Conservation (phyloP, 1,140 invertebrate genomes). For the Stratiolaelaps scimitus region DNA sequence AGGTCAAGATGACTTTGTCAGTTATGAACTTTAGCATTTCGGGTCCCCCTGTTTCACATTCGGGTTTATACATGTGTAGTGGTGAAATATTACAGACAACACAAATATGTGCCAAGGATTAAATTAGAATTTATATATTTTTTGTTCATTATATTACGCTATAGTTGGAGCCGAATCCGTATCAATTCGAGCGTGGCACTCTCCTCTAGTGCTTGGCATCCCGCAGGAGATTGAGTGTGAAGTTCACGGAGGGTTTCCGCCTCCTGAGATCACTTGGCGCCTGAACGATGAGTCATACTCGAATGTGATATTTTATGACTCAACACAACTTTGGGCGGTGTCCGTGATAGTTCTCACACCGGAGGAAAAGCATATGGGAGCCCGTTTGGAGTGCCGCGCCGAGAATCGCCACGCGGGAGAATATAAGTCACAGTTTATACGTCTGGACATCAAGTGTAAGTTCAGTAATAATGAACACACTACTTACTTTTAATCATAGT, state of each 20-base stretch:
- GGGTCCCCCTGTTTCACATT: too few relatives aligned
- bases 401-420: slow-evolving; percentile 25
- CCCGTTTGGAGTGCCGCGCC: slow-evolving; percentile 6
- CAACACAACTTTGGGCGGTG: neutral
- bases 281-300: neutral
- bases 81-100: neutral
- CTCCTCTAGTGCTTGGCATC: slow-evolving; percentile 18
- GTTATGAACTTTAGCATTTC: too few relatives aligned
- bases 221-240: slow-evolving; percentile 27
- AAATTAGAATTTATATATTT: neutral
- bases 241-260: slow-evolving; percentile 24
- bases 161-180: slow-evolving; percentile 19
- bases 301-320: slow-evolving; percentile 22
- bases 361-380: slow-evolving; percentile 25
- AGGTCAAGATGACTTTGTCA: too few relatives aligned
- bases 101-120: neutral
- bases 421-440: slow-evolving; percentile 21
- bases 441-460: slow-evolving; percentile 18
- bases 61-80: too few relatives aligned
- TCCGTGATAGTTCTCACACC: slow-evolving; percentile 16
- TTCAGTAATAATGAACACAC: too few relatives aligned
- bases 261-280: slow-evolving; percentile 8
- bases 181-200: slow-evolving; percentile 9
- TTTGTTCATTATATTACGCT: neutral
- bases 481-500: neutral